phyloP scores from a whole-genome alignment of 2,113 vertebrate species.

The Bettongia penicillata region DNA sequence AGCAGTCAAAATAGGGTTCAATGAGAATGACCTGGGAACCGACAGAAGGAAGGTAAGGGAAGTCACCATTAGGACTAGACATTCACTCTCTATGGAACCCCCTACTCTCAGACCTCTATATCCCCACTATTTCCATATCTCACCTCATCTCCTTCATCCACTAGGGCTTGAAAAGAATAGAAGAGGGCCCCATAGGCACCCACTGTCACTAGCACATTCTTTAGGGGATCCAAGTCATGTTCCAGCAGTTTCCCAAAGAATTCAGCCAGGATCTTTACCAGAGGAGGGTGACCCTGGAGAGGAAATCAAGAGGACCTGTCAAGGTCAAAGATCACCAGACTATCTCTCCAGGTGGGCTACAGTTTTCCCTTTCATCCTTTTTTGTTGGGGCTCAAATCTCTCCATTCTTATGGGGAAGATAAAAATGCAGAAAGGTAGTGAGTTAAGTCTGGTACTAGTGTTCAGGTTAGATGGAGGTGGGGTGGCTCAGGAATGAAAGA shows the following conservation, averaged over 20 bases:
- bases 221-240: constrained; percentile 88
- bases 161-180: constrained; percentile 92
- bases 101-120: not conserved
- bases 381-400: not conserved
- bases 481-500: not conserved
- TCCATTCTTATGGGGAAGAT: not conserved
- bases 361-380: not conserved
- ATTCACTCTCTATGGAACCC: not conserved
- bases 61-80: not conserved
- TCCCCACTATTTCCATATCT: not conserved
- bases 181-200: constrained; percentile 95
- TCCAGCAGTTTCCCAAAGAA: constrained; percentile 90
- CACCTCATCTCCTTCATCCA: constrained; percentile 96
- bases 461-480: not conserved
- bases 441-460: not conserved
- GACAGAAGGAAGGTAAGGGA: not conserved
- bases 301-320: not conserved
- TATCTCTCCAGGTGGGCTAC: not conserved
- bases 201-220: constrained; percentile 93
- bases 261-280: constrained; percentile 91
- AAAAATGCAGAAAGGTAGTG: not conserved
- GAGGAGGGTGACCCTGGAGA: constrained; percentile 90
- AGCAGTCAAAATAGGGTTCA: constrained; percentile 97
- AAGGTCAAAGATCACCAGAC: not conserved
- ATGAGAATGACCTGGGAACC: constrained; percentile 92